Base-by-base conservation (phyloP, 1,140 invertebrate species). In the Achroia grisella region DNA sequence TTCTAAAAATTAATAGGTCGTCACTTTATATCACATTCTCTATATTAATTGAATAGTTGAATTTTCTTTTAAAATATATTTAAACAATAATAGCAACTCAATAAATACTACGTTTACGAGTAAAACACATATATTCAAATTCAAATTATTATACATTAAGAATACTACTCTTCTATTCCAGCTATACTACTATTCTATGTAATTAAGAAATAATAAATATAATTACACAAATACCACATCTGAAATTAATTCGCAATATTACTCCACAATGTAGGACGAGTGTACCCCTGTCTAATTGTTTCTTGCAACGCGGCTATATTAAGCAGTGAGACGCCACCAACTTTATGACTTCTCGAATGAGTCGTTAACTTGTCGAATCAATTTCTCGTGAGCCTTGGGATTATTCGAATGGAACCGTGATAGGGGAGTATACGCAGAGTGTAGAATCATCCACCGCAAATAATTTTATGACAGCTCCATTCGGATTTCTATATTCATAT, bases 261-360 rank as follows among this genome's bases (percentile, higher is more conserved):
- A 50, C 37, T 12, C 39, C 32, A 41, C 52, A 48, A 45, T 58
- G 40, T 43, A 52, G 70, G 64, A 71, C 69, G 78, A 69, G 62
- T 76, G 64, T 71, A 61, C 68, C 66, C 68, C 65, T 72, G 71
- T 82, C 70, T 85, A 82, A 85, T 85, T 85, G 81, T 85, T 81
- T 82, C 78, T 80, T 76, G 75, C 73, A 75, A 70, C 66, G 78
- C 71, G 62, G 67, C 61, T 75, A 79, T 85, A 82, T 85, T 85
- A 85, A 85, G 74, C 70, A 77, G 76, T 70, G 72, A 77, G 69
- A 72, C 67, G 60, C 61, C 58, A 52, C 60, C 62, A 65, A 80
- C 70, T 85, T 82, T 85, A 84, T 67, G 78, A 81, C 75, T 81
- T 66, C 70, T 74, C 59, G 69, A 80, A 81, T 78, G 76, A 84